Evolutionary conservation across 1,140 invertebrate species (phyloP).

Genomic region (Drosophila melanica): DNA sequence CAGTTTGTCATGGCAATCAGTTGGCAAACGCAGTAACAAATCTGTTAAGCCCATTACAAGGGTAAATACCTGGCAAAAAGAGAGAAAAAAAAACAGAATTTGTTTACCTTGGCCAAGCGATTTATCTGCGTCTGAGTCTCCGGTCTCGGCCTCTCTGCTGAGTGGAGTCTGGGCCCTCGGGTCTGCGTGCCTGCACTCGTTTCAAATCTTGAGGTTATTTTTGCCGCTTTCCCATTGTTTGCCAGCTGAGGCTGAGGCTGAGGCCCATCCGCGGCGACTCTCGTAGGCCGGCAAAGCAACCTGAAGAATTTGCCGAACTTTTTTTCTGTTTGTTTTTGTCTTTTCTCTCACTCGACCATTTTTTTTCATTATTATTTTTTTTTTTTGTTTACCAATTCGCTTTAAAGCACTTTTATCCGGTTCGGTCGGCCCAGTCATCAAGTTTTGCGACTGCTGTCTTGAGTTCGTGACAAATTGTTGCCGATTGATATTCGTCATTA

Average conservation of each 20-base stretch:
- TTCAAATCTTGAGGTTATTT: conserved; percentile 46
- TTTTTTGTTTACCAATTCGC: conserved; percentile 35
- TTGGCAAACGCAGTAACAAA: conserved; percentile 26
- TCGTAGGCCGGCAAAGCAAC: conserved; percentile 48
- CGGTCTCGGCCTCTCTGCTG: neutral
- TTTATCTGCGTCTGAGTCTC: conserved; percentile 37
- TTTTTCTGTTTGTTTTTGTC: conserved; percentile 16
- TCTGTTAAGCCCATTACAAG: conserved; percentile 21
- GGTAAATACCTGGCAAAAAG: conserved; percentile 11
- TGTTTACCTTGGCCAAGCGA: conserved; percentile 51
- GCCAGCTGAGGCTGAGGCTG: neutral
- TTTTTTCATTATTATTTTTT: neutral
- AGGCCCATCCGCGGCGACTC: neutral
- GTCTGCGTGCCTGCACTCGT: conserved; percentile 6
- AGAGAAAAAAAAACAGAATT: conserved; percentile 5
- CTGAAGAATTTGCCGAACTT: conserved; percentile 40
- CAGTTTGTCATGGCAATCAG: too few relatives aligned
- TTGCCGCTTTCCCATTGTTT: conserved; percentile 50
- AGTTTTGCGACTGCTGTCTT: conserved; percentile 39
- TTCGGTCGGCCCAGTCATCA: conserved; percentile 11
- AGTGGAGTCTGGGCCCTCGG: conserved; percentile 8
- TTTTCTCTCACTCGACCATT: neutral
- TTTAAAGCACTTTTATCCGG: conserved; percentile 26
- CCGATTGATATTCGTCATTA: conserved; percentile 50
- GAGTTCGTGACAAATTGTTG: conserved; percentile 60